Base-by-base conservation (phyloP, 2,888 invertebrate species). In the Nesidiocoris tenuis region DNA sequence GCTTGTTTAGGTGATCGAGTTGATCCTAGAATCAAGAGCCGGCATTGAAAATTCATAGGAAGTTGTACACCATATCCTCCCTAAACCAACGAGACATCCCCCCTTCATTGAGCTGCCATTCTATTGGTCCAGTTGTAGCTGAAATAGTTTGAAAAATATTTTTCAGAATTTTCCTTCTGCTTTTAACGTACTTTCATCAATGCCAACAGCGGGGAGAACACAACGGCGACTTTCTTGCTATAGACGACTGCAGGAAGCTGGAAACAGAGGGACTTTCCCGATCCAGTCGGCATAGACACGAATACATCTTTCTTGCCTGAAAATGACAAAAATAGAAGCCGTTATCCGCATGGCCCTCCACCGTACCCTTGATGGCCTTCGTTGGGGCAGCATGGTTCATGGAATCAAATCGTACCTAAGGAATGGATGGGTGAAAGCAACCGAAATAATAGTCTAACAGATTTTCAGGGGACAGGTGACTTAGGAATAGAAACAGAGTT, bases 221-320 rank as follows among this genome's bases (percentile, higher is more conserved):
- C 96, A 81, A 99, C 87, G 3, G 98, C 92, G 77, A 98, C 88
- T 84, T 92, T 90, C 81, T 90, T 87, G 74, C 90, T 88, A 79
- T 90, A 88, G 81, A 96, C 85, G 80, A 96, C 88, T 0, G 97
- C 96, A 54, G 99, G 99, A 79, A 99, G 86, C 84, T 98, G 98
- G 85, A 95, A 99, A 84, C 98, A 98, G 19, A 99, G 85, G 0
- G 98, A 98, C 86, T 99, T 99, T 56, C 99, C 99, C 55, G 94
- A 93, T 17, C 99, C 99, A 2, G 99, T 99, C 0, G 99, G 99
- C 96, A 99, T 97, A 79, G 95, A 96, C 12, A 99, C 90, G 83
- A 93, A 96, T 0, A 97, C 93, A 90, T 99, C 98, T 61, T 63
- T 39, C 39, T 78, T 78, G 16, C 76, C 76, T 54, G 39, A 70